Evolutionary conservation across 2,797 vertebrate species (phyloP).

Genomic region (Fringilla coelebs): DNA sequence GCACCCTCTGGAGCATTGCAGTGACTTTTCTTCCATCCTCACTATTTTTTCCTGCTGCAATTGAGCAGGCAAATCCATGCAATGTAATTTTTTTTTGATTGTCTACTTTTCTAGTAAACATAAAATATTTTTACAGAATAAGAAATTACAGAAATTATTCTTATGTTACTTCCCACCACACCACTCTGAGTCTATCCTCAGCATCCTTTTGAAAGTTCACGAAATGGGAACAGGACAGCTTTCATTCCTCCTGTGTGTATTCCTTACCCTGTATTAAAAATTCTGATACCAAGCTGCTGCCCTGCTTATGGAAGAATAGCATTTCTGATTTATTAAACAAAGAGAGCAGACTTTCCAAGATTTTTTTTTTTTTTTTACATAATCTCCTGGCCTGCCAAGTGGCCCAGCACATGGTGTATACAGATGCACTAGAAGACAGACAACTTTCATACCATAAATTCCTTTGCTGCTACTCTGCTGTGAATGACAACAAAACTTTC

Average conservation of each 20-base stretch:
- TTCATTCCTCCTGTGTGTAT: neutral
- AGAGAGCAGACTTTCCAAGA: slow-evolving; percentile 42
- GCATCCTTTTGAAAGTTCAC: neutral
- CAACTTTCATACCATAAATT: slow-evolving; percentile 69
- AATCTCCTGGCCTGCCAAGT: slow-evolving; percentile 62
- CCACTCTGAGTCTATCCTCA: neutral
- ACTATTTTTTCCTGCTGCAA: neutral
- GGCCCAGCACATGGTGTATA: slow-evolving; percentile 61
- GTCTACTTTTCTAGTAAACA: neutral
- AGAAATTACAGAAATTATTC: neutral
- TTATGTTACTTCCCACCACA: neutral
- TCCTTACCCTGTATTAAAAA: neutral
- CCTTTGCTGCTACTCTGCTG: slow-evolving; percentile 25
- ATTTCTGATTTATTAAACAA: slow-evolving; percentile 60
- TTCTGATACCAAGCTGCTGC: slow-evolving; percentile 13
- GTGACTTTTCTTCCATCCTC: neutral
- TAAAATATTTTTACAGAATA: neutral
- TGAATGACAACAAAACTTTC: slow-evolving; percentile 50
- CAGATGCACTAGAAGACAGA: slow-evolving; percentile 48
- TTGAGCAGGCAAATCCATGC: neutral
- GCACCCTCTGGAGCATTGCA: neutral
- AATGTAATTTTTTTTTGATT: neutral
- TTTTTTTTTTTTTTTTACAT: slow-evolving; percentile 19
- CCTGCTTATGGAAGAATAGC: slow-evolving; percentile 41
- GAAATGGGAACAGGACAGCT: neutral